Evolutionary conservation across 2,888 invertebrate species (phyloP), one percentile per base, ranked within the genome.

Genomic region (Heliconius ethilla): DNA sequence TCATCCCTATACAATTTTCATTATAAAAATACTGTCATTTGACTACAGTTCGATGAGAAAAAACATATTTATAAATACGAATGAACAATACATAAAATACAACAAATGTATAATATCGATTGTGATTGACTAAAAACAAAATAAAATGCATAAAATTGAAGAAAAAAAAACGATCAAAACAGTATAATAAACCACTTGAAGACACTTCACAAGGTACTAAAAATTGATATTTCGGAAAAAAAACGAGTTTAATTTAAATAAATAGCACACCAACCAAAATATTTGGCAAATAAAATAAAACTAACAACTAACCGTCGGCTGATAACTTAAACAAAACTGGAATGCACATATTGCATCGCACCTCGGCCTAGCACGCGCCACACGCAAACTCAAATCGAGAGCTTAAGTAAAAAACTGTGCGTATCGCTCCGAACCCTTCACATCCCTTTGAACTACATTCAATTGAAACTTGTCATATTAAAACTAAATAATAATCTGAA

Each of bases 11-110:
- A 94, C 94, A 93, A 93, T 93, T 93, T 91, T 90, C 91, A 87
- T 92, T 95, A 95, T 86, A 95, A 95, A 95, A 95, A 95, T 95
- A 95, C 95, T 95, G 95, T 93, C 93, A 94, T 95, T 94, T 94
- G 95, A 95, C 95, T 95, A 95, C 93, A 93, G 92, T 93, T 94
- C 91, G 89, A 89, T 92, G 91, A 93, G 91, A 93, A 91, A 93
- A 91, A 91, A 92, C 89, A 91, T 88, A 91, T 88, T 89, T 89
- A 91, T 88, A 87, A 87, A 89, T 91, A 91, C 89, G 87, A 91
- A 91, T 89, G 90, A 94, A 92, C 90, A 90, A 92, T 92, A 91
- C 84, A 92, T 91, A 92, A 86, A 91, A 89, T 90, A 92, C 88
- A 92, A 92, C 90, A 89, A 51, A 91, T 87, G 89, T 91, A 91